Evolutionary conservation across 2,113 vertebrate genomes (phyloP).

Genomic region (Pseudopodoces humilis): DNA sequence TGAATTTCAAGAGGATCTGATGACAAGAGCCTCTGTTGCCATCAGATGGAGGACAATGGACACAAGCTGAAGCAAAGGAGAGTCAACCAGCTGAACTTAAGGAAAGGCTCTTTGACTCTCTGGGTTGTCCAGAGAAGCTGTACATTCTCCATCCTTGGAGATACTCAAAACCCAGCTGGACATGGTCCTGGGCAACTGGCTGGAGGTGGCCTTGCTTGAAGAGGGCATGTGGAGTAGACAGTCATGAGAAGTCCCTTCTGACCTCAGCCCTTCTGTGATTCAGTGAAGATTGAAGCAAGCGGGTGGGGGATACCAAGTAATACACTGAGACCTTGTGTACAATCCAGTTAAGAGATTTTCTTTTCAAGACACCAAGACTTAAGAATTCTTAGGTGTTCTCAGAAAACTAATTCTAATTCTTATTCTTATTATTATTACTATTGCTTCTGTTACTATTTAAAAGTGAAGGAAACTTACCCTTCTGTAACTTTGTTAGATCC

Average conservation of each 20-base stretch:
- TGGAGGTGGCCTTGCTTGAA: neutral
- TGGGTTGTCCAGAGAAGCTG: neutral
- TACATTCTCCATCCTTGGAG: neutral
- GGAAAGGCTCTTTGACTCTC: neutral
- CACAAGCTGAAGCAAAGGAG: neutral
- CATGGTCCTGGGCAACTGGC: neutral
- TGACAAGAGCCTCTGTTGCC: no score
- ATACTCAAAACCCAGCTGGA: neutral
- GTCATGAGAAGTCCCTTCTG: neutral
- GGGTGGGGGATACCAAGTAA: neutral
- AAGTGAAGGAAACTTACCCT: constrained; percentile 15
- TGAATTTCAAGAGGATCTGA: neutral
- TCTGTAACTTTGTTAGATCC: constrained; percentile 48
- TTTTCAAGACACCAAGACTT: neutral
- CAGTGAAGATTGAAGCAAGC: neutral
- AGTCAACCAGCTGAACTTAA: neutral
- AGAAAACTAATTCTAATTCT: neutral
- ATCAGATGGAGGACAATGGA: neutral
- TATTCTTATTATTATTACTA: no score
- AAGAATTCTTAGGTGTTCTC: neutral
- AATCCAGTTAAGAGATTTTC: neutral
- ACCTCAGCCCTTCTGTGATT: neutral
- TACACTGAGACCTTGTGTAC: neutral
- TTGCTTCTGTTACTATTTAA: neutral
- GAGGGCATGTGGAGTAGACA: neutral